Conservation (phyloP, 2,888 invertebrate genomes). For the Galerucella pusilla region DNA sequence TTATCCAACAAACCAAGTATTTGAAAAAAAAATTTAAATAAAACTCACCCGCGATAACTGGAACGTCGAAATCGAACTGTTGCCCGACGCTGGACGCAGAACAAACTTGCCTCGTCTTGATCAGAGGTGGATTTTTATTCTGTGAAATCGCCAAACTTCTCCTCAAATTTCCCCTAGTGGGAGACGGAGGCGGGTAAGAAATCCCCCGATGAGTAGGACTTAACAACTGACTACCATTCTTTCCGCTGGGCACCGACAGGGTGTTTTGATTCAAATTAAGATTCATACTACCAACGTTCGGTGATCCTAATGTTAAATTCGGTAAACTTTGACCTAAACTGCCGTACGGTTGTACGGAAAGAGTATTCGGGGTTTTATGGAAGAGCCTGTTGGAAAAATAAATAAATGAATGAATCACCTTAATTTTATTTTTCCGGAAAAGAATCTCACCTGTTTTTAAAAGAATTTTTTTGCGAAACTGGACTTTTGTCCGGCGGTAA, state of each 20-base stretch:
- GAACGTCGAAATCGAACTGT: constrained; percentile 66
- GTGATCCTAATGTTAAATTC: constrained; percentile 71
- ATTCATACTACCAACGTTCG: constrained; percentile 61
- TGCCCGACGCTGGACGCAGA: constrained; percentile 64
- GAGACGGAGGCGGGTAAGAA: constrained; percentile 87
- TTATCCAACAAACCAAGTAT: neutral
- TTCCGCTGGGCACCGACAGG: constrained; percentile 68
- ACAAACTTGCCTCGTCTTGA: constrained; percentile 82
- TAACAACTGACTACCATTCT: constrained; percentile 64
- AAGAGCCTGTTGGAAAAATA: constrained; percentile 52
- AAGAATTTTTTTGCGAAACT: constrained; percentile 61
- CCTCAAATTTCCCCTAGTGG: constrained; percentile 73
- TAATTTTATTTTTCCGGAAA: neutral
- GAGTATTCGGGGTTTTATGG: constrained; percentile 73
- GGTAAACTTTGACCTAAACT: constrained; percentile 84
- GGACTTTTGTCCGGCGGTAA: constrained; percentile 65
- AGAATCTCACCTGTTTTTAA: constrained; percentile 55
- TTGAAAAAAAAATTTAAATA: neutral
- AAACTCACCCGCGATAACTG: constrained; percentile 65
- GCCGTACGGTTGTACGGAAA: constrained; percentile 79
- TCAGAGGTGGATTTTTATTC: constrained; percentile 82
- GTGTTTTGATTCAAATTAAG: constrained; percentile 66
- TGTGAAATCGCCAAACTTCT: constrained; percentile 79
- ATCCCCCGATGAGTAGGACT: constrained; percentile 77
- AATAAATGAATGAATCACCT: neutral